Base-by-base conservation (phyloP, 2,797 vertebrate species). In the Acanthurus leucopareius region DNA sequence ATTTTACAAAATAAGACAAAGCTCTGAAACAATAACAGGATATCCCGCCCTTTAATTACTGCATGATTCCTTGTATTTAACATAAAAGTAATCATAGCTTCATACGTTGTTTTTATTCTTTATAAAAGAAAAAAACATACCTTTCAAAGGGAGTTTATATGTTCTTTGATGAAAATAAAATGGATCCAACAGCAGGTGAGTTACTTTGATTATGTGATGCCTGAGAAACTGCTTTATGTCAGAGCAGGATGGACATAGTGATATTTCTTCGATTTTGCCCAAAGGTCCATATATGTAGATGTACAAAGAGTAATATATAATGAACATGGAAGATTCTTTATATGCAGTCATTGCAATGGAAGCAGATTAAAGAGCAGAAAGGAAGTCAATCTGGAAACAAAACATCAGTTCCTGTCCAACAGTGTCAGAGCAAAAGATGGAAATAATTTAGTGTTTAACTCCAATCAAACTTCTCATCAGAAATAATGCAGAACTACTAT, bases 1-100 rank as follows among this genome's bases (percentile, higher is more conserved):
- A 79, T 83, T 91, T 92, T 97, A 97, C 94, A 98, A 98, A 98
- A 98, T 96, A 97, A 97, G 94, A 96, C 95, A 93, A 96, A 96
- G 96, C 96, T 97, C 91, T 95, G 91, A 97, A 96, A 97, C 96
- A 83, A 85, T 93, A 78, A 76, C 90, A 96, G 90, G 79, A 91
- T 95, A 93, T 93, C 88, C 93, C 89, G 89, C 95, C 94, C 88
- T 88, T 95, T 94, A 95, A 93, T 96, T 87, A 91, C 91, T 89
- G 88, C 91, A 96, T 94, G 91, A 92, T 93, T 94, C 71, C 78
- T 85, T 93, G 90, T 91, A 69, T 69, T 59, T 82, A 70, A 93
- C 93, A 95, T 92, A 91, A 94, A 95, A 93, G 91, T 92, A 90
- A 83, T 89, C 86, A 88, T 85, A 90, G 77, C 88, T 94, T 95